Percentiles rank a stretch among this genome's conserved stretches.
phyloP scores from a whole-genome alignment of 2,113 vertebrate genomes.

The Otis tarda region DNA sequence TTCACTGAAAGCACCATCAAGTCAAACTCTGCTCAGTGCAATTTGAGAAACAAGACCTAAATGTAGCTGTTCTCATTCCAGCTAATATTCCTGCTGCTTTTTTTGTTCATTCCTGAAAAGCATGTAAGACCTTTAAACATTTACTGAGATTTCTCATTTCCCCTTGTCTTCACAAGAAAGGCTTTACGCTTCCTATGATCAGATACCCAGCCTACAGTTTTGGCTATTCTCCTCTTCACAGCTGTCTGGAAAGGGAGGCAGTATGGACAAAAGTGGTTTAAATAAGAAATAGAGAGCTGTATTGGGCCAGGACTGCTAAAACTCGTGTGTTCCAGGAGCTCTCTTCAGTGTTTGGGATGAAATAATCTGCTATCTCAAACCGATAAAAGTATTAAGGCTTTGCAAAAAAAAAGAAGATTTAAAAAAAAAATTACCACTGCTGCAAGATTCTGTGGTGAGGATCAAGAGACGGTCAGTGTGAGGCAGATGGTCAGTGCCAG shows the following conservation, averaged over 20 bases:
- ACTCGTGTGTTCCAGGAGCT: not conserved
- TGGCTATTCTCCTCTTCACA: not conserved
- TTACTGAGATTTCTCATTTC: not conserved
- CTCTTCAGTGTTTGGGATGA: not conserved
- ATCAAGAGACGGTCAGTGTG: fast-evolving
- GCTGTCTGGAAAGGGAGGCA: not conserved
- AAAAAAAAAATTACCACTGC: not conserved
- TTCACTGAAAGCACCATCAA: not conserved
- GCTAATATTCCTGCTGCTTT: not conserved
- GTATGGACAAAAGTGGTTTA: not conserved
- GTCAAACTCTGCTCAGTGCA: not conserved
- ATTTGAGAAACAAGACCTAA: not conserved
- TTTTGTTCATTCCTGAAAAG: not conserved
- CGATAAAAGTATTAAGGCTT: not conserved
- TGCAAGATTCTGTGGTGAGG: not conserved
- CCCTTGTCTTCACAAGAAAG: not conserved
- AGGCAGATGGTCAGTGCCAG: fast-evolving
- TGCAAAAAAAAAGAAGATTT: not conserved
- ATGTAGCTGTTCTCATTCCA: not conserved
- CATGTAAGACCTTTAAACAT: not conserved
- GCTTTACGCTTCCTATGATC: not conserved
- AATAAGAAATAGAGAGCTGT: not conserved
- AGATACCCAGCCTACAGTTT: not conserved
- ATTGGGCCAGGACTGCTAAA: not conserved
- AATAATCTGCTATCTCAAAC: not conserved